Evolutionary conservation across 1,140 invertebrate genomes (phyloP).

Genomic region (Ceratitis capitata): DNA sequence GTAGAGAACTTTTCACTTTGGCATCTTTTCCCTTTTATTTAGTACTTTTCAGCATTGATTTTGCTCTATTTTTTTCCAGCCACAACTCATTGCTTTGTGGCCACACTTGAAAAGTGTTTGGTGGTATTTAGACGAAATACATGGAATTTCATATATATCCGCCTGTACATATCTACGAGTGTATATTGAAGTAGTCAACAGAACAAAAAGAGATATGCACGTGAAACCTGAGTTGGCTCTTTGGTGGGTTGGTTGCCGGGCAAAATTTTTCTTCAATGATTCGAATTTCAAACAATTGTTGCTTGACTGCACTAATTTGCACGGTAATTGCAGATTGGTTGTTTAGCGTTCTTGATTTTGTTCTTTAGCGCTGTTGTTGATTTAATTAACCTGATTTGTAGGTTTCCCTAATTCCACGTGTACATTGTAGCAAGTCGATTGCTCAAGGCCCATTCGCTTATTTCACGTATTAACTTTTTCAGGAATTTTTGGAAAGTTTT

Average conservation of each 20-base stretch:
- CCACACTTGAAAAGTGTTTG: constrained; percentile 12
- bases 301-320: neutral
- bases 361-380: neutral
- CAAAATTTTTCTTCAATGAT: neutral
- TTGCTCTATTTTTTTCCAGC: neutral
- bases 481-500: too few species aligned
- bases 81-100: constrained; percentile 12
- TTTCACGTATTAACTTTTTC: too few species aligned
- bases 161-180: neutral
- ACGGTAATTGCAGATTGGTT: neutral
- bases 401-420: too few species aligned
- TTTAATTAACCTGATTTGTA: neutral
- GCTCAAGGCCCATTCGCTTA: too few species aligned
- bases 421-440: too few species aligned
- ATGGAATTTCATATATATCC: neutral
- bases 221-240: neutral
- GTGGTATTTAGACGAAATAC: neutral
- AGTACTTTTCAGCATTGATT: neutral
- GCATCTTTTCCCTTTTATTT: neutral
- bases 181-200: too few species aligned
- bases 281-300: constrained; percentile 1
- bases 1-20: neutral
- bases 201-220: too few species aligned
- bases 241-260: neutral
- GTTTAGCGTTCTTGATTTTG: neutral